Evolutionary conservation across 2,113 vertebrate genomes (phyloP).

Genomic region (Cyanocitta stelleri): DNA sequence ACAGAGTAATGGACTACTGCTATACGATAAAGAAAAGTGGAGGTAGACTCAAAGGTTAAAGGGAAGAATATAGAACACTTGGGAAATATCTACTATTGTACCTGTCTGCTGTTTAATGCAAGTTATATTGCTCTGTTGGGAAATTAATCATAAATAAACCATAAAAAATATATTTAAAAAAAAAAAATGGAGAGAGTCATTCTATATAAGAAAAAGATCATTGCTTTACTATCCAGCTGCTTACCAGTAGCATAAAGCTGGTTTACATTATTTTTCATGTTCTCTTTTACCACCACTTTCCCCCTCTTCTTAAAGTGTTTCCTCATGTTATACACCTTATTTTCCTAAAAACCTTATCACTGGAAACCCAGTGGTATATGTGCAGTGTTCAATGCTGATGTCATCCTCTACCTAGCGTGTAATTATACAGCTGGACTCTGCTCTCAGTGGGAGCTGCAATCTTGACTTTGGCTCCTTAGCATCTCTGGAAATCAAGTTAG

Average conservation of each 20-base stretch:
- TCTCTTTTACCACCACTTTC: background rate
- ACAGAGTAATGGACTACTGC: background rate
- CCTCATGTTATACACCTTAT: background rate
- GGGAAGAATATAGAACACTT: background rate
- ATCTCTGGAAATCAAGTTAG: background rate
- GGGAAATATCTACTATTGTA: background rate
- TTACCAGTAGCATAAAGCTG: slow-evolving; percentile 50
- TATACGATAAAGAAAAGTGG: background rate
- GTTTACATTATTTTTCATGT: slow-evolving; percentile 31
- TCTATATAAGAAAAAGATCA: background rate
- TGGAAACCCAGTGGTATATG: background rate
- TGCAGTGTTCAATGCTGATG: background rate
- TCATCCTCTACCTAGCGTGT: background rate
- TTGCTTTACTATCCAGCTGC: background rate
- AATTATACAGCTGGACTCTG: background rate
- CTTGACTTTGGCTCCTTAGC: background rate
- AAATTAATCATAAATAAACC: background rate
- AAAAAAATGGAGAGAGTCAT: background rate
- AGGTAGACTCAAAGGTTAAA: background rate
- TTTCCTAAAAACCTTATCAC: slow-evolving; percentile 6
- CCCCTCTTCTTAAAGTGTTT: background rate
- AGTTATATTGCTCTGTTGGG: background rate
- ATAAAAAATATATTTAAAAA: background rate
- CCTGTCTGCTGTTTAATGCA: background rate
- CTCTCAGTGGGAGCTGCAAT: background rate